Evolutionary conservation across 1,140 invertebrate species (phyloP), one percentile per base, ranked within the genome.

Genomic region (Carcinoscorpius rotundicauda): DNA sequence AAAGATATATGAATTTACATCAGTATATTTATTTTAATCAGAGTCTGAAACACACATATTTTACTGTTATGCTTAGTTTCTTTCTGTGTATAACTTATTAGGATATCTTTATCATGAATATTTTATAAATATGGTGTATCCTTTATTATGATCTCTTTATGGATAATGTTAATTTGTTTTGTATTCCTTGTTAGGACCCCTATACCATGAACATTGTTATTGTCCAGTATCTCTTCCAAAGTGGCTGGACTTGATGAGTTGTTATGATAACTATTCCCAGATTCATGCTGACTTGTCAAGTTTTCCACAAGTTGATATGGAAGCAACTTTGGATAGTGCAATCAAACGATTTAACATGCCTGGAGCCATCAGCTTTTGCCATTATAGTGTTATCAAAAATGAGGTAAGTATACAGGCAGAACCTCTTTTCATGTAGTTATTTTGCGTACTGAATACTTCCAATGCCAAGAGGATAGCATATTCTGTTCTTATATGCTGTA

Each of bases 341-440:
- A 75, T 84, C 4, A 74, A 79, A 67, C 76, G 77, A 65, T 92
- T 86, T 75, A 81, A 89, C 76, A 82, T 83, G 64, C 85, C 88
- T 6, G 83, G 85, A 66, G 85, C 86, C 65, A 83, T 89, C 68
- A 94, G 92, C 73, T 81, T 97, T 69, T 95, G 93, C 75, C 88
- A 95, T 76, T 98, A 97, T 80, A 83, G 87, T 51, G 79, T 98
- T 3, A 87, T 90, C 75, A 76, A 87, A 71, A 96, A 96, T 77
- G 76, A 87, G 76, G 86, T 88, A 75, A 71, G 69, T 73, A 58
- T 64, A 29, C 3, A 55, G n/a, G n/a, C 10, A 61, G 60, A 52
- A 52, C 51, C 4, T 63, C 52, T 48, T 53, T 55, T 57, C 49
- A 51, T 68, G 29, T 49, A 62, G 56, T 59, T 67, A n/a, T 55